A percentile compares a stretch with the other conserved stretches of the same genome.
These are phyloP conservation scores for Macrosteles quadrilineatus DNA, from an alignment of 1,140 invertebrate genomes.

Conservation along the genomic window DNA sequence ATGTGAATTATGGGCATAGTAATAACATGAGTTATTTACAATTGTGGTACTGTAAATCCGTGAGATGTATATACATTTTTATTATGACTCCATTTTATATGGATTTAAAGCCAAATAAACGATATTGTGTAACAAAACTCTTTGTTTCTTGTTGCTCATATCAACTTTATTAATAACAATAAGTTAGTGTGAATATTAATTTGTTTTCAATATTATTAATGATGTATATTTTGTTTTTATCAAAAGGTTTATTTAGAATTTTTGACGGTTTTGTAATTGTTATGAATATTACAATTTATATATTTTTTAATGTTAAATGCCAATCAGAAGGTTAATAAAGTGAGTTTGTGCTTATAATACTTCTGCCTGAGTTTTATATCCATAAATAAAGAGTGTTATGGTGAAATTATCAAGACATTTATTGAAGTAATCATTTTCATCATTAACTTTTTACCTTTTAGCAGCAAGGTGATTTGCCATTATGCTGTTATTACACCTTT, in stretches of 20 bases:
- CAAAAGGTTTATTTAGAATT: conserved; percentile 16
- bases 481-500: too few species aligned
- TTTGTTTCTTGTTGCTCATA: conserved; percentile 7
- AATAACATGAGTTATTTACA: conserved; percentile 1
- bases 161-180: neutral
- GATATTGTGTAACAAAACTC: neutral
- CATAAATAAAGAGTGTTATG: too few species aligned
- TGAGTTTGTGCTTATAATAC: conserved; percentile 21
- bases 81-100: conserved; percentile 14
- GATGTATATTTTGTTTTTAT: conserved; percentile 4
- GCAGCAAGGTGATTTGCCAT: too few species aligned
- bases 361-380: too few species aligned
- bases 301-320: conserved; percentile 20
- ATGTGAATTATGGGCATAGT: neutral
- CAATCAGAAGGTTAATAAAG: conserved; percentile 20
- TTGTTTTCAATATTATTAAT: conserved; percentile 13
- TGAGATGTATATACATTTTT: conserved; percentile 19
- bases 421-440: too few species aligned
- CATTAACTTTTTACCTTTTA: too few species aligned
- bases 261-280: conserved; percentile 20
- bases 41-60: conserved; percentile 3
- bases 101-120: conserved; percentile 4
- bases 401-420: too few species aligned
- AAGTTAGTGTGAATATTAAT: neutral
- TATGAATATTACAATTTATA: conserved; percentile 24